Conservation (phyloP, 2,888 invertebrate species). For the Mimas tiliae region DNA sequence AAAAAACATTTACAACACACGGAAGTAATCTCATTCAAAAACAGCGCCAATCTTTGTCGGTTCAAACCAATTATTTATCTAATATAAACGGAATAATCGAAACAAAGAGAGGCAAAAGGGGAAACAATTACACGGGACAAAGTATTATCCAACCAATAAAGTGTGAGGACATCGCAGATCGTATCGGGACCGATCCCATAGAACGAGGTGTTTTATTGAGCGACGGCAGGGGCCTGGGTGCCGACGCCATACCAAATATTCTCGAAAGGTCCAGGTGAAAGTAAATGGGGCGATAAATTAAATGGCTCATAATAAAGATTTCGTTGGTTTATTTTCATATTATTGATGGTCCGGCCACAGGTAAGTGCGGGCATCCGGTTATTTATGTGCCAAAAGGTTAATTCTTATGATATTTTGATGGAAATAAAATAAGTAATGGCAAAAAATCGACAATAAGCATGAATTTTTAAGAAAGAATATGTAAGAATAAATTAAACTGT, state of each 20-base stretch:
- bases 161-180: constrained; percentile 53
- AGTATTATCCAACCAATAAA: constrained; percentile 61
- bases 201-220: constrained; percentile 66
- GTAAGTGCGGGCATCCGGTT: constrained; percentile 16
- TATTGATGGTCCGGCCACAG: constrained; percentile 14
- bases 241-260: constrained; percentile 31
- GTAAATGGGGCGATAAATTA: constrained; percentile 45
- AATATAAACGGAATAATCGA: constrained; percentile 53
- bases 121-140: constrained; percentile 57
- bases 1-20: too few species aligned
- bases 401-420: constrained; percentile 16
- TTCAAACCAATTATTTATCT: constrained; percentile 33
- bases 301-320: constrained; percentile 30
- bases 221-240: constrained; percentile 47
- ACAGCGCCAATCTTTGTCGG: too few species aligned
- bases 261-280: constrained; percentile 36
- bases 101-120: constrained; percentile 52
- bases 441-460: background rate
- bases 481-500: too few species aligned
- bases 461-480: too few species aligned
- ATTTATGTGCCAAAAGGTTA: constrained; percentile 12
- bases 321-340: constrained; percentile 24
- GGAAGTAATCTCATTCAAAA: too few species aligned
- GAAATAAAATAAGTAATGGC: constrained; percentile 5
- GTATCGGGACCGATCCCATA: constrained; percentile 59